Evolutionary conservation across 92 coral and sea anemone genomes (phyloP), one percentile per base, ranked within the genome.

Genomic region (Phenganax stokvisi): DNA sequence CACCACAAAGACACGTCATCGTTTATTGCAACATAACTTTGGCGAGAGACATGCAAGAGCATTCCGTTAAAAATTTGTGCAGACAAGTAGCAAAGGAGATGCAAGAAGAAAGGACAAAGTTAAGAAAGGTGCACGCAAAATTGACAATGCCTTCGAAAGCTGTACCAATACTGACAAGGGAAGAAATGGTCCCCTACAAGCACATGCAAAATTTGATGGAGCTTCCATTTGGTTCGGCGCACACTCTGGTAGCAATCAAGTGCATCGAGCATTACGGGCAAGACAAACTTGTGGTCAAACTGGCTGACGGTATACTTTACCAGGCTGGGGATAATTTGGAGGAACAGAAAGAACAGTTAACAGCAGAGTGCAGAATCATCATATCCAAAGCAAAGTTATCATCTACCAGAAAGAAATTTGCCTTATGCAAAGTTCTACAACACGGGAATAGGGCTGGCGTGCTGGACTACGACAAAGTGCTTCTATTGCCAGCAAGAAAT

Each of bases 1-100:
- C 86, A 20, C 83, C 83, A 3, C 86, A 83, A 37, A 83, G 86
- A 83, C 10, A 83, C 61, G 83, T 83, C 9, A 30, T 83, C 8
- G 86, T 83, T 16, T 83, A 75, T 59, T 72, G 82, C 25, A 74
- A 53, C 29, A 31, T 81, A 6, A 44, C 27, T 8, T 70, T 81
- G 13, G 51, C 84, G 2, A 5, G 6, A 15, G 63, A 81, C 68
- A 67, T 69, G 84, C 81, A 67, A 13, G 37, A 67, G 13, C 3
- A 81, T 56, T 7, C 80, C 63, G 47, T 81, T 0, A 81, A 81
- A 52, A 15, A 16, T 74, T 16, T 1, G 8, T 8, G 30, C 1
- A 3, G 8, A 7, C 3, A 67, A 67, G 28, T 67, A 8, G 8
- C 73, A 7, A 67, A 11, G 8, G 28, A 67, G 8, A 13, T 67